Evolutionary conservation across 2,888 invertebrate genomes (phyloP), one percentile per base, ranked within the genome.

Genomic region (Drosophila paranaensis): DNA sequence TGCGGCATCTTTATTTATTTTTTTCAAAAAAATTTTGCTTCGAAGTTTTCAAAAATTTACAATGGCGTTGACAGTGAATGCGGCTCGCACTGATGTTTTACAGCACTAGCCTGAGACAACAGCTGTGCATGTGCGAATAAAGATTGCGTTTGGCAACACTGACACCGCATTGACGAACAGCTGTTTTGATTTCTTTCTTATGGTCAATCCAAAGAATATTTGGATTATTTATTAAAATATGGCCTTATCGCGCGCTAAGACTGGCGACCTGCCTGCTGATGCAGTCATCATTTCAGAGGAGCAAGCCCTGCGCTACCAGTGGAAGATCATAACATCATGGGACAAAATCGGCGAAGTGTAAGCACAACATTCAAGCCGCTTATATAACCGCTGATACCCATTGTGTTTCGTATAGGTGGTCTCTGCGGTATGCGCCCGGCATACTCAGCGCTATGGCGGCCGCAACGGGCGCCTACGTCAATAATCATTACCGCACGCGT

Each of bases 251-350:
- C 93, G 92, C 79, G 91, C 92, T n/a, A 93, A 86, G 54, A 43
- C 72, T 1, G 81, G 81, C 1, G 92, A 94, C 6, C 82, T 96
- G 40, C 96, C 96, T 0, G 75, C 93, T 75, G 95, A 95, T 93
- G 96, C 95, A 0, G 93, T 96, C 0, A 43, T 92, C 39, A 82
- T 96, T 56, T 91, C 92, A 6, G 94, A 94, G 91, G 66, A 93
- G 0, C 94, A 96, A 83, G 96, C 96, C 1, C 71, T 94, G 0
- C 68, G 88, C 3, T 95, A 95, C 89, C 95, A 95, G 80, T 94
- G 94, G 94, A 93, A 94, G 57, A 82, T 95, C 20, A 93, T 96
- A 27, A 81, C 87, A 6, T 91, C 93, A 0, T 96, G 96, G 96
- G 93, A 94, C 37, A 92, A 94, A 11, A 13, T 88, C 42, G 92